These are phyloP conservation scores for Tachypleus tridentatus DNA, from an alignment of 1,140 invertebrate genomes.

Conservation along the genomic window DNA sequence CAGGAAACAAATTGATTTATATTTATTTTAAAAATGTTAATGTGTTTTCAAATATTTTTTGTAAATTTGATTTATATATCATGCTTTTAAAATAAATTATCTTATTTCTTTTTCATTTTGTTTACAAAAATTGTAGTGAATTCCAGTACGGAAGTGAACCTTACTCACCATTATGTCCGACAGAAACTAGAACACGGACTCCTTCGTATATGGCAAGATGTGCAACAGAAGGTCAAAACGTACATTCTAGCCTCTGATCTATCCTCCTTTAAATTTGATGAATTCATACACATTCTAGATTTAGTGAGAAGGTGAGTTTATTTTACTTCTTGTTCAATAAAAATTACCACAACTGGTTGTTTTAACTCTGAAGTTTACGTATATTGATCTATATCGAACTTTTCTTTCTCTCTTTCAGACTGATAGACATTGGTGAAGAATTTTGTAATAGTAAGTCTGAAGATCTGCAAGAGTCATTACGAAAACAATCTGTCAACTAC, in stretches of 20 bases:
- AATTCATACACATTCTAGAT: slow-evolving; percentile 81
- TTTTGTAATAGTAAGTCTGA: slow-evolving; percentile 79
- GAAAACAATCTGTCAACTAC: slow-evolving; percentile 73
- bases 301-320: slow-evolving; percentile 55
- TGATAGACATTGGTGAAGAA: slow-evolving; percentile 79
- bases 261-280: slow-evolving; percentile 80
- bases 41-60: no score
- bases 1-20: no score
- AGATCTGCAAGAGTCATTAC: slow-evolving; percentile 71
- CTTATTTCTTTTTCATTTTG: no score
- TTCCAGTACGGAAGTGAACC: slow-evolving; percentile 2
- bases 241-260: slow-evolving; percentile 62
- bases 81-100: no score
- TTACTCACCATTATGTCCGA: slow-evolving; percentile 39
- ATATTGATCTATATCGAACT: no score
- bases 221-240: slow-evolving; percentile 76
- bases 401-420: slow-evolving; percentile 35
- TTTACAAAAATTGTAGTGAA: background rate
- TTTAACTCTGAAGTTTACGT: no score
- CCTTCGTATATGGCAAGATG: slow-evolving; percentile 80
- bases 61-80: no score
- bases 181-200: slow-evolving; percentile 81
- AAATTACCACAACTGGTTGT: no score
- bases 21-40: no score
- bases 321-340: slow-evolving; percentile 2